Conservation (phyloP, 2,888 invertebrate species). For the Hypsopygia costalis region DNA sequence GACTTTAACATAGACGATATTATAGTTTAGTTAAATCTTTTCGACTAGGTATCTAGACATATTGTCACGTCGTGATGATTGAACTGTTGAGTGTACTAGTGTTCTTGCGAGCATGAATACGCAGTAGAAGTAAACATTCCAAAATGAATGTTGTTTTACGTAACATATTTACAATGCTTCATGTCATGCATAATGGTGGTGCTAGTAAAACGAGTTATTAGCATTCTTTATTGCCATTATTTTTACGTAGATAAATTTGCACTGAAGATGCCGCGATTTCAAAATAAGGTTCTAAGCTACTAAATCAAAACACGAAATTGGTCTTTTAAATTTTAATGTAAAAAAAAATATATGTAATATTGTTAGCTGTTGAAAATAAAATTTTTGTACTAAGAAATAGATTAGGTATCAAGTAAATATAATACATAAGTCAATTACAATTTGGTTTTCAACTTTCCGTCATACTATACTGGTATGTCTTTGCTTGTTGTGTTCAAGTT, state of each 20-base stretch:
- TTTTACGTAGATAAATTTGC: background rate
- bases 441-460: background rate
- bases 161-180: conserved; percentile 66
- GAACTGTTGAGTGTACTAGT: conserved; percentile 51
- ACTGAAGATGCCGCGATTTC: background rate
- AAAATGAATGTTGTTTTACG: conserved; percentile 45
- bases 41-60: no score
- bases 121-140: conserved; percentile 38
- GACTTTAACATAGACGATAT: no score
- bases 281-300: conserved; percentile 68
- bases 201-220: conserved; percentile 9
- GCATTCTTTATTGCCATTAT: background rate
- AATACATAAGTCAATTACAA: conserved; percentile 1
- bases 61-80: background rate
- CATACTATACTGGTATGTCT: conserved; percentile 8
- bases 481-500: conserved; percentile 13
- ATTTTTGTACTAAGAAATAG: conserved; percentile 54
- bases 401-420: conserved; percentile 27
- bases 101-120: conserved; percentile 44
- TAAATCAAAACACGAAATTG: conserved; percentile 74
- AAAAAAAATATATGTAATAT: conserved; percentile 57
- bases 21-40: no score
- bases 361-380: conserved; percentile 63
- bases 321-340: conserved; percentile 77
- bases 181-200: conserved; percentile 54